Conservation (phyloP, 2,888 invertebrate genomes). For the Hololepta plana region DNA sequence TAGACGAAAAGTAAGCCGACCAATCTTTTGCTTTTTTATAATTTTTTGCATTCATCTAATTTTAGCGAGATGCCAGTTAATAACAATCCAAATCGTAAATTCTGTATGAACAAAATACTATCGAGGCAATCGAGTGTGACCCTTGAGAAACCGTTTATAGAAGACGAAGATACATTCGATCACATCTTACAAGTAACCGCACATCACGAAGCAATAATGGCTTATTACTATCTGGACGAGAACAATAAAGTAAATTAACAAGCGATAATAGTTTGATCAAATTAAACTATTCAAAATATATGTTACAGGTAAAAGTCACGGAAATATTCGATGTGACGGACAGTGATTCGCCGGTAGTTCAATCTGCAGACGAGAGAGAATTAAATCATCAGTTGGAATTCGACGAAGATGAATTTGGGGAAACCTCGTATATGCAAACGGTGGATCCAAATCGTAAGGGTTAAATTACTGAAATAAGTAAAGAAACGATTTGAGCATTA, state of each 20-base stretch:
- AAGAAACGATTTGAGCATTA: no score
- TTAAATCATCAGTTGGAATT: conserved; percentile 44
- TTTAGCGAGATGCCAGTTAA: conserved; percentile 21
- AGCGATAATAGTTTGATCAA: conserved; percentile 1
- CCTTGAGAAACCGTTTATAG: conserved; percentile 17
- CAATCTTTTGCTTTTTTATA: conserved; percentile 4
- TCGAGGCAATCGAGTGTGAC: conserved; percentile 24
- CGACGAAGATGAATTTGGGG: conserved; percentile 44
- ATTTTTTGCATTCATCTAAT: conserved; percentile 8
- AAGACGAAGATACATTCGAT: conserved; percentile 43
- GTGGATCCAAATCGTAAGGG: no score
- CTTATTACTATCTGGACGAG: conserved; percentile 81
- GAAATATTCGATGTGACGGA: conserved; percentile 81
- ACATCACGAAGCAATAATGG: conserved; percentile 76
- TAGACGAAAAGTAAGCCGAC: conserved; percentile 31
- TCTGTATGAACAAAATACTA: conserved; percentile 21
- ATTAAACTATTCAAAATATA: conserved; percentile 1
- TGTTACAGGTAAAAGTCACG: conserved; percentile 56
- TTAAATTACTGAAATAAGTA: not conserved
- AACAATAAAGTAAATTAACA: conserved; percentile 47
- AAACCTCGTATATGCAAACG: conserved; percentile 24
- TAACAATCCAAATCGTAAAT: conserved; percentile 19
- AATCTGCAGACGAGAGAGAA: conserved; percentile 40
- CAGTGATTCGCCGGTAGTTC: conserved; percentile 45
- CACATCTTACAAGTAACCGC: conserved; percentile 59